Base-by-base conservation (phyloP, 2,797 vertebrate species). In the Periophthalmus magnuspinnatus region DNA sequence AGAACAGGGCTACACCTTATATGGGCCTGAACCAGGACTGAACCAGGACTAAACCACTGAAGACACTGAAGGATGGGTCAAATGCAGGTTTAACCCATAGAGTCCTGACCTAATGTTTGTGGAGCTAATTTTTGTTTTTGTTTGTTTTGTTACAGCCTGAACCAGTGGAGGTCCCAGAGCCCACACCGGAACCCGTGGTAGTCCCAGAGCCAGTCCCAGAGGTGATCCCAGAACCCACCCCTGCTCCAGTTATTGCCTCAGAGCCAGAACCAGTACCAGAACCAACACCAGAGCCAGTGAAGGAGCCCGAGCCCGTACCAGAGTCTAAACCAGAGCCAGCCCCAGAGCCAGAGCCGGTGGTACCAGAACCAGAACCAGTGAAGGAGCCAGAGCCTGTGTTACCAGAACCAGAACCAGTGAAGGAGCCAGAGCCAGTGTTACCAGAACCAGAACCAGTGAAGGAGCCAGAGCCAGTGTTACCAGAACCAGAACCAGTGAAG, bases 381-480 rank as follows among this genome's bases (percentile, higher is more conserved):
- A 41, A 41, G 5, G 57, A 38, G 1, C 70, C 61, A 58, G 73
- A 76, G 64, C 61, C 63, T 6, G 58, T n/a, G n/a, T n/a, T n/a
- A 32, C 22, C 56, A 22, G 54, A 5, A 22, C 56, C 67, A 21
- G 58, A 22, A 17, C 65, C 33, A 11, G 75, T 58, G 0, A 62
- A 74, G 48, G 72, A 47, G 5, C 16, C 65, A 0, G 63, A 5
- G 0, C 57, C 65, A 16, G 75, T 72, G 48, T 55, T 70, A n/a
- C n/a, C n/a, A n/a, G n/a, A n/a, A 45, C n/a, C 60, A 24, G 74
- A 48, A 11, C 13, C 32, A 41, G 61, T 4, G 8, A n/a, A n/a
- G n/a, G n/a, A n/a, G n/a, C n/a, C n/a, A n/a, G n/a, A n/a, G n/a
- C 57, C 76, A 38, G 76, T n/a, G n/a, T n/a, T n/a, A 0, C 65